Base-by-base conservation (phyloP, 2,888 invertebrate genomes). In the Hymenopus coronatus region DNA sequence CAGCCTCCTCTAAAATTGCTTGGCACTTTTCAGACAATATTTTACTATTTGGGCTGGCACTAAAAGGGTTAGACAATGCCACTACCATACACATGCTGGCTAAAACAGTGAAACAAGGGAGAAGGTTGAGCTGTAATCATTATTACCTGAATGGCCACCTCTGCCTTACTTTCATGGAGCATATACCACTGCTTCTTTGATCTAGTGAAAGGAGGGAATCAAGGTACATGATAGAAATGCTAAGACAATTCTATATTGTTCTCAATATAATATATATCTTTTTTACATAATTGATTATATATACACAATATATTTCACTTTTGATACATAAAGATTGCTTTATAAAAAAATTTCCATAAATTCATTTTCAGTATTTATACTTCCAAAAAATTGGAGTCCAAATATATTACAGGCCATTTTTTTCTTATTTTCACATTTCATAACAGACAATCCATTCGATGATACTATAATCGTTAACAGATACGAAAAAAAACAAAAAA, bases 271-370 rank as follows among this genome's bases (percentile, higher is more conserved):
- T 88, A 88, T 88, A 88, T 84, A 20, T 88, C 20, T 87, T 30
- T 84, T 88, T 84, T 88, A 88, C 84, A 88, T 88, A 88, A 84
- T 28, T 88, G 84, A 84, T 84, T 88, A 83, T 83, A 88, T 88
- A 88, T 88, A 88, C 84, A 88, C 84, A 88, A 84, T 84, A 84
- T 84, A 84, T 46, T 88, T 84, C 81, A 88, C 6, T 86, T 28
- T 87, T 87, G 82, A 87, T 82, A 87, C 87, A 82, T 70, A 87
- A 87, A 87, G 82, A 87, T 82, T 87, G 85, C 82, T 84, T 84
- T 28, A 83, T 40, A 83, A 84, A 88, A 84, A 88, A 84, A 88
- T 33, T 70, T 88, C 83, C 84, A 88, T 83, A 88, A 46, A 82
- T n/a, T 87, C 82, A 20, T 82, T 40, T 87, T n/a, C 82, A 82